These are phyloP conservation scores for Drosophila mimetica DNA, from an alignment of 2,888 invertebrate species.

Conservation along the genomic window DNA sequence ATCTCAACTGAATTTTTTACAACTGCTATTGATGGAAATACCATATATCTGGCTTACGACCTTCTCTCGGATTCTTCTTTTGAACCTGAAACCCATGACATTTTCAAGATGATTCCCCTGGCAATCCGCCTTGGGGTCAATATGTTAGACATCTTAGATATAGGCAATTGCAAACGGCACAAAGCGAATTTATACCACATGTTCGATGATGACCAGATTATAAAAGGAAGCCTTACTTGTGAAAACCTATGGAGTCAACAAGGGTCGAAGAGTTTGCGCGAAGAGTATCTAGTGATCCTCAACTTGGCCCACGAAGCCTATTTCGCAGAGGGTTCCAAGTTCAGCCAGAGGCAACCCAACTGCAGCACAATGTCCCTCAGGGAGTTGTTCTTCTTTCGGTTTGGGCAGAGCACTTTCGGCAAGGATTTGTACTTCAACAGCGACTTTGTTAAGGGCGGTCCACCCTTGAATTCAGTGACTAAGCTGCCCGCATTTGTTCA, in stretches of 20 bases:
- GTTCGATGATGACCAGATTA: constrained; percentile 1
- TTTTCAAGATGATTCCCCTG: neutral
- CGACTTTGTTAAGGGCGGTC: neutral
- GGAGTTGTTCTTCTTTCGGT: neutral
- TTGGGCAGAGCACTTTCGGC: neutral
- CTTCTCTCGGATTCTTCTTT: neutral
- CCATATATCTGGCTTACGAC: neutral
- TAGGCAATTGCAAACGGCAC: neutral
- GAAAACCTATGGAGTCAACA: neutral
- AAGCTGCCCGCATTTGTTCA: neutral
- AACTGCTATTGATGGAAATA: neutral
- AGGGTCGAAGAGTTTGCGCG: neutral
- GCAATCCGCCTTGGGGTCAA: neutral
- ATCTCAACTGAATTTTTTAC: neutral
- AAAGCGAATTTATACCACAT: neutral
- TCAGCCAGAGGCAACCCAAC: constrained; percentile 7
- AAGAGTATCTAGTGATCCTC: neutral
- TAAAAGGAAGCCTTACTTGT: neutral
- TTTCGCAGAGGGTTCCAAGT: constrained; percentile 3
- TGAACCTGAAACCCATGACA: neutral
- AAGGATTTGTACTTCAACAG: neutral
- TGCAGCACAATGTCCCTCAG: neutral
- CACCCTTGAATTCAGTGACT: neutral
- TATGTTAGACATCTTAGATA: neutral
- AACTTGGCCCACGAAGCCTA: constrained; percentile 1